Evolutionary conservation across 2,113 vertebrate genomes (phyloP).

Genomic region (Panurus biarmicus): DNA sequence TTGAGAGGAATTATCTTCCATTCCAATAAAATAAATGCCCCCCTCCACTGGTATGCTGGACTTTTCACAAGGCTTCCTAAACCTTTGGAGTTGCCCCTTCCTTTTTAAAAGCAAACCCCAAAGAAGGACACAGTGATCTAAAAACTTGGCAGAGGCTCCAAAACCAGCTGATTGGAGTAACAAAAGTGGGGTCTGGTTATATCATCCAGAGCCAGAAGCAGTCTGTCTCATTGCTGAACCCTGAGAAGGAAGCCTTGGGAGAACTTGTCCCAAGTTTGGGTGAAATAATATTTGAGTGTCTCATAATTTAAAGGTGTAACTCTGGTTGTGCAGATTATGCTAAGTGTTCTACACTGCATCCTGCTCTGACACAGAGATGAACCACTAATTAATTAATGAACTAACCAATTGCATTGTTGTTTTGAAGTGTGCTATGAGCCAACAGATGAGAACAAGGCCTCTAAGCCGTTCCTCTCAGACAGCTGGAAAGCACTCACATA

Average conservation of each 20-base stretch:
- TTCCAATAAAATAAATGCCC: background rate
- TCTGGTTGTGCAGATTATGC: background rate
- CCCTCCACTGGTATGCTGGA: background rate
- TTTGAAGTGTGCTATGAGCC: constrained; percentile 88
- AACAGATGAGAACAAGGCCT: constrained; percentile 81
- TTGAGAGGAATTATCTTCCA: background rate
- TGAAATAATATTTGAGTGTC: background rate
- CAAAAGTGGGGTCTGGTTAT: background rate
- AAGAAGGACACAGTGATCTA: background rate
- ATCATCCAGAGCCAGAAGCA: background rate
- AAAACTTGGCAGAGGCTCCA: background rate
- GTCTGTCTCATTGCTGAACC: background rate
- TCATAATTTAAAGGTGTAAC: background rate
- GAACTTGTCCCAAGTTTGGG: background rate
- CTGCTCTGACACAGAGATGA: background rate
- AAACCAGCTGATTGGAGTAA: background rate
- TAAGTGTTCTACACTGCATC: background rate
- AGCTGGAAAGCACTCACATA: constrained; percentile 83
- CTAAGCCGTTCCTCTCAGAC: constrained; percentile 85
- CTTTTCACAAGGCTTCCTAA: background rate
- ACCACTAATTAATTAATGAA: background rate
- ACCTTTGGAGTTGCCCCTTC: background rate
- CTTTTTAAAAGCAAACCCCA: background rate
- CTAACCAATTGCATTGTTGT: constrained; percentile 19
- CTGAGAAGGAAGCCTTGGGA: background rate